Base-by-base conservation (phyloP, 2,113 vertebrate species). In the Hyla sarda region DNA sequence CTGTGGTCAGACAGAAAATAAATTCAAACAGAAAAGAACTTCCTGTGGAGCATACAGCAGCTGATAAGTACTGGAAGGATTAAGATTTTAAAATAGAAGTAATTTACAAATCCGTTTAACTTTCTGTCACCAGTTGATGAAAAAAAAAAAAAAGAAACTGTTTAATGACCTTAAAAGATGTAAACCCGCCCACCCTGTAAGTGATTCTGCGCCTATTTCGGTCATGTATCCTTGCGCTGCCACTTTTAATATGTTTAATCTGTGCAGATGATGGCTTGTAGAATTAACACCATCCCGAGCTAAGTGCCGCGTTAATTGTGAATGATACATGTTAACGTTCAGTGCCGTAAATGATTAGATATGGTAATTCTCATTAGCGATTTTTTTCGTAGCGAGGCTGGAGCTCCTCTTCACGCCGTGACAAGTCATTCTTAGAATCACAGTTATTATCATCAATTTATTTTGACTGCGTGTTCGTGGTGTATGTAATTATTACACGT, bases 391-490 rank as follows among this genome's bases (percentile, higher is more conserved):
- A 60, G 41, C 65, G 45, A 72, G 47, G 37, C 47, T 41, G 32
- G 69, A 72, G 50, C 58, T 56, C 72, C 23, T 72, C 62, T 81
- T 86, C 84, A 86, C 52, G 73, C 77, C 67, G 81, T 81, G 84
- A 32, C 67, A 81, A 65, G 82, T 87, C 86, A 67, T 87, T 78
- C 80, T 67, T 48, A 83, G 80, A 83, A 78, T 83, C 73, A 83
- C 78, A 83, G 58, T 87, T 87, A 83, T 83, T 83, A 87, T 73
- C 60, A 87, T 76, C 86, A 83, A 83, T 87, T 87, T 83, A 82
- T 87, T 87, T 82, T 75, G 79, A 83, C 80, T 83, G 82, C 56
- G 83, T 67, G 62, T 69, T 78, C 73, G 76, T 73, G 84, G 84
- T 86, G 84, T 73, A 86, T 77, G 77, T 86, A 86, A 86, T 86